Percentiles rank a stretch among this genome's conserved stretches.
Conservation (phyloP, 2,888 invertebrate genomes). For the Cephus nigrinus region DNA sequence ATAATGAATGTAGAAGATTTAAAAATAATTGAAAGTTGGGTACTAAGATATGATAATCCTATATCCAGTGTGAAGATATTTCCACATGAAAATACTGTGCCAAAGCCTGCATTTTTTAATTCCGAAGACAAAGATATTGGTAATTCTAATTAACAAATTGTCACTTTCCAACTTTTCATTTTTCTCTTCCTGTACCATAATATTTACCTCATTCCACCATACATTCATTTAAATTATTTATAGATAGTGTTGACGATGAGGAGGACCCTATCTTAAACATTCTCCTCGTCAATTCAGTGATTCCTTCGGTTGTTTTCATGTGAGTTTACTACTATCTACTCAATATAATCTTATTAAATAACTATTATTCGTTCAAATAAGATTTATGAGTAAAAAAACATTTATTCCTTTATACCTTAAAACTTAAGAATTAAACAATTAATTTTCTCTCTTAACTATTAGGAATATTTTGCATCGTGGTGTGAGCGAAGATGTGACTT, state of each 20-base stretch:
- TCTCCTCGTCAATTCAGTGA: constrained; percentile 70
- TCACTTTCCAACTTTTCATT: background rate
- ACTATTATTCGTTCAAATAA: too few species aligned
- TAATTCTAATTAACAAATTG: background rate
- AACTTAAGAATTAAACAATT: constrained; percentile 3
- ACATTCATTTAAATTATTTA: constrained; percentile 14
- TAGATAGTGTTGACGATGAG: constrained; percentile 27
- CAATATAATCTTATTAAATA: background rate
- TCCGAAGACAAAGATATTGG: background rate
- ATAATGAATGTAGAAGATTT: constrained; percentile 67
- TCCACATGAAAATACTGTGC: constrained; percentile 42
- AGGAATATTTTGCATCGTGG: constrained; percentile 69
- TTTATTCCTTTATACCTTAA: background rate
- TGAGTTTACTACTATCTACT: constrained; percentile 49
- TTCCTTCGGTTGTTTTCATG: constrained; percentile 72
- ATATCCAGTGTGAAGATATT: constrained; percentile 70
- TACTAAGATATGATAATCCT: constrained; percentile 69
- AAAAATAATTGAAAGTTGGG: constrained; percentile 68
- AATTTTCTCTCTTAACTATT: constrained; percentile 31
- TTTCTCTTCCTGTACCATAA: background rate
- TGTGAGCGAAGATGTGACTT: constrained; percentile 64
- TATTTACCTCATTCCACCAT: background rate
- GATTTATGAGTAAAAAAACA: background rate
- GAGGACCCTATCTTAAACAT: constrained; percentile 67
- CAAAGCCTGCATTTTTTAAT: constrained; percentile 46